phyloP scores from a whole-genome alignment of 1,140 invertebrate genomes.

The Stenopsyche tienmushanensis region DNA sequence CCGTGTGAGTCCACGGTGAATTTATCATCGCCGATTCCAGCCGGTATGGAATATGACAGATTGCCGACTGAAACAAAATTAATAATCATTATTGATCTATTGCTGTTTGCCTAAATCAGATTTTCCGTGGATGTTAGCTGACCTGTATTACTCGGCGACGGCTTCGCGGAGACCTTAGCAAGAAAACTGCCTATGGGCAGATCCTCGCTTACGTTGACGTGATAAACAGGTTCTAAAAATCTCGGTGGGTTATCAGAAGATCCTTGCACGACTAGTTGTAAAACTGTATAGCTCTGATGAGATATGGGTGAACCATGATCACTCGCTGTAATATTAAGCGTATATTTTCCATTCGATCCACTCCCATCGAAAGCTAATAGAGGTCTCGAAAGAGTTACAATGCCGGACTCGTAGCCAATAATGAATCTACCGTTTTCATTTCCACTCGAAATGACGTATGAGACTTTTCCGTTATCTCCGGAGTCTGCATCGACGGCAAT shows the following conservation, averaged over 20 bases:
- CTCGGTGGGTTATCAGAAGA: slow-evolving; percentile 77
- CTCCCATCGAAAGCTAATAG: slow-evolving; percentile 53
- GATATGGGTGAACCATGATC: slow-evolving; percentile 76
- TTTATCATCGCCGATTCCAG: slow-evolving; percentile 73
- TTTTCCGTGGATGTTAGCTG: slow-evolving; percentile 32
- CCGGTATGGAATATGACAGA: slow-evolving; percentile 82
- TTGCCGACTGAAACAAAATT: slow-evolving; percentile 61
- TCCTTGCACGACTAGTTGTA: slow-evolving; percentile 69
- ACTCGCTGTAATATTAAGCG: slow-evolving; percentile 76
- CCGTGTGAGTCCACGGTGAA: slow-evolving; percentile 82
- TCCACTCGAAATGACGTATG: slow-evolving; percentile 78
- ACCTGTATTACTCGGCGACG: slow-evolving; percentile 65
- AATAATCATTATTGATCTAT: not conserved
- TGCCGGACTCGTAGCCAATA: slow-evolving; percentile 75
- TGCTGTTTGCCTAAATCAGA: no score
- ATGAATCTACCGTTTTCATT: slow-evolving; percentile 81
- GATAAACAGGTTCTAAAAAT: slow-evolving; percentile 75
- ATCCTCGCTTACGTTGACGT: slow-evolving; percentile 78
- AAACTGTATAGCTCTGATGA: slow-evolving; percentile 61
- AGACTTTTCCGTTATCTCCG: slow-evolving; percentile 82
- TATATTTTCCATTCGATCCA: slow-evolving; percentile 57
- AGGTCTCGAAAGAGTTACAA: slow-evolving; percentile 72
- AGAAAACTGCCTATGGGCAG: slow-evolving; percentile 74
- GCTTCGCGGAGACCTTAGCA: slow-evolving; percentile 73
- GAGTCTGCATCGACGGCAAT: slow-evolving; percentile 85